These are phyloP conservation scores for Siniperca undulata DNA, from an alignment of 2,797 vertebrate genomes.

Conservation along the genomic window DNA sequence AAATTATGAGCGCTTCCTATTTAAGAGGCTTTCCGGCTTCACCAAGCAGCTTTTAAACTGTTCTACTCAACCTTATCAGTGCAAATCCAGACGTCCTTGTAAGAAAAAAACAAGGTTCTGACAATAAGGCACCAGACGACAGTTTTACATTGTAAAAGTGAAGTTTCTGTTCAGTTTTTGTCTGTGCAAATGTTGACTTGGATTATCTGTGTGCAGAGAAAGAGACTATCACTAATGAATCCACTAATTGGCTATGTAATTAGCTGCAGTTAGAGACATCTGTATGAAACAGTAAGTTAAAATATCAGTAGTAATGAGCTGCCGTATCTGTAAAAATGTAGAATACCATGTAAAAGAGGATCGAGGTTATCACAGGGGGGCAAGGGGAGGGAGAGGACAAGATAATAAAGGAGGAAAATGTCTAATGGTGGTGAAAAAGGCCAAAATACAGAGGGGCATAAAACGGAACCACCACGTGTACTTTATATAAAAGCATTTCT, in stretches of 20 bases:
- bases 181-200: constrained; percentile 54
- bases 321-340: constrained; percentile 42
- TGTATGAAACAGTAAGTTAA: constrained; percentile 60
- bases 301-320: constrained; percentile 68
- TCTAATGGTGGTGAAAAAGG: constrained; percentile 17
- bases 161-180: constrained; percentile 53
- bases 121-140: constrained; percentile 42
- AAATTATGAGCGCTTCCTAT: constrained; percentile 65
- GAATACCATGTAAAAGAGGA: constrained; percentile 20
- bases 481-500: constrained; percentile 23
- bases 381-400: background rate
- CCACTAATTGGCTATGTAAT: constrained; percentile 74
- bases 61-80: constrained; percentile 60
- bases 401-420: constrained; percentile 10
- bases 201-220: constrained; percentile 48
- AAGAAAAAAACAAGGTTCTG: constrained; percentile 47
- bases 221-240: constrained; percentile 52
- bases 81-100: constrained; percentile 75
- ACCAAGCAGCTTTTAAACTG: constrained; percentile 60
- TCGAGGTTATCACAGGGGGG: constrained; percentile 21
- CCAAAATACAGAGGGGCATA: constrained; percentile 9
- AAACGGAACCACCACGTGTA: constrained; percentile 14
- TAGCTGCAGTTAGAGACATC: constrained; percentile 63
- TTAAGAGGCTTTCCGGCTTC: constrained; percentile 75
- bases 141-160: constrained; percentile 37